Base-by-base conservation (phyloP, 2,888 invertebrate genomes). In the Latrodectus hesperus region DNA sequence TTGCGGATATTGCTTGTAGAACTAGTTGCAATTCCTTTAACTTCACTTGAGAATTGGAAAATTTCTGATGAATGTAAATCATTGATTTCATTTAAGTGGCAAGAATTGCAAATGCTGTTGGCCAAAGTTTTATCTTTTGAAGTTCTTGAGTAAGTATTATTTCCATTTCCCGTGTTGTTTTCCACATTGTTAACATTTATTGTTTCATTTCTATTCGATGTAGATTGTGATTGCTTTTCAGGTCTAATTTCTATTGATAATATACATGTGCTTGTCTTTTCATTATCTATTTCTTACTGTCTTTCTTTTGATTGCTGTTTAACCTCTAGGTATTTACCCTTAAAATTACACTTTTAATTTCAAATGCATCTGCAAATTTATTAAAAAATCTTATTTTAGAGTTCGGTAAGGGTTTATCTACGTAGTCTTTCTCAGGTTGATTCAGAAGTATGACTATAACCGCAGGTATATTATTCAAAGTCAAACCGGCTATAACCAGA, bases 391-490 rank as follows among this genome's bases (percentile, higher is more conserved):
- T 38, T 5, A 1, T 5, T 38, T 38, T 38, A 3, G 26, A 12
- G 60, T 49, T n/a, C 26, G n/a, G 38, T 75, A 8, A 10, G 10
- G 64, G 9, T 67, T 9, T 6, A 49, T 0, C 0, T 1, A 9
- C 17, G 10, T 16, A 10, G 4, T n/a, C 11, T 9, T n/a, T n/a
- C 9, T 16, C 11, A n/a, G 78, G 78, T 38, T 70, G 53, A 38
- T 78, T 68, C 9, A 78, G 26, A 12, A 68, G 14, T 55, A 78
- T 78, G 16, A 78, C 26, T 12, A 53, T 4, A 53, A n/a, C 53
- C 53, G 78, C 78, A n/a, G 78, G 78, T 55, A 78, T 78, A 38
- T 70, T 78, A 55, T 78, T 78, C 38, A 78, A 10, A 68, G 70
- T 78, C 52, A 78, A 17, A 8, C 78, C 78, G 52, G 78, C n/a